Evolutionary conservation across 2,797 vertebrate genomes (phyloP).

Genomic region (Meriones psammophilus): DNA sequence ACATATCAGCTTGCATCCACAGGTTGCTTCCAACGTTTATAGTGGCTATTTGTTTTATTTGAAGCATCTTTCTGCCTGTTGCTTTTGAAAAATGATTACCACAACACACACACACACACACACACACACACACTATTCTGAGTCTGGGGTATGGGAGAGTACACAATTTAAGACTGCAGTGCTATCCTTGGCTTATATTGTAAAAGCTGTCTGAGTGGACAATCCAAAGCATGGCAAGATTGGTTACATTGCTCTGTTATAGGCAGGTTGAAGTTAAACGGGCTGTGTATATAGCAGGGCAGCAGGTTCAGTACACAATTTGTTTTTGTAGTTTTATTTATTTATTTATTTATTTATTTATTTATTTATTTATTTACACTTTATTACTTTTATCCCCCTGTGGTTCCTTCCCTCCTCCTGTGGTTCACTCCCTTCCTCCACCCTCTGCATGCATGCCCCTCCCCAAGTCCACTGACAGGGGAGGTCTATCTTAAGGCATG

Average conservation of each 20-base stretch:
- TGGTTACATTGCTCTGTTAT: background rate
- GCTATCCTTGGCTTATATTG: background rate
- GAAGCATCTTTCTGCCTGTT: background rate
- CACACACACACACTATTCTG: background rate
- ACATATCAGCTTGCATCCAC: background rate
- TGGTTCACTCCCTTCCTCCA: too few species aligned
- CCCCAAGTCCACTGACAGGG: too few species aligned
- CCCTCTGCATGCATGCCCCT: too few species aligned
- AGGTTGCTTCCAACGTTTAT: background rate
- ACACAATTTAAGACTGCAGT: background rate
- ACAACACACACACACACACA: background rate
- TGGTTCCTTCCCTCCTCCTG: too few species aligned
- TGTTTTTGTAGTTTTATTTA: too few species aligned
- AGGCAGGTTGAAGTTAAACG: background rate
- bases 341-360: too few species aligned
- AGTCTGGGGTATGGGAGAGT: background rate
- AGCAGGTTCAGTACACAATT: background rate
- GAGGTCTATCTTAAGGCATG: too few species aligned
- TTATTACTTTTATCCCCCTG: too few species aligned
- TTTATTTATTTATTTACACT: too few species aligned
- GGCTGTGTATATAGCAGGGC: background rate
- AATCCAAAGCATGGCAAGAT: too few species aligned
- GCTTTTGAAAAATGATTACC: background rate
- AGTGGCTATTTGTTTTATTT: background rate
- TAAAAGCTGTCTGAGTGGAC: background rate